These are phyloP conservation scores for Lineus longissimus DNA, from an alignment of 1,140 invertebrate genomes.

Conservation along the genomic window DNA sequence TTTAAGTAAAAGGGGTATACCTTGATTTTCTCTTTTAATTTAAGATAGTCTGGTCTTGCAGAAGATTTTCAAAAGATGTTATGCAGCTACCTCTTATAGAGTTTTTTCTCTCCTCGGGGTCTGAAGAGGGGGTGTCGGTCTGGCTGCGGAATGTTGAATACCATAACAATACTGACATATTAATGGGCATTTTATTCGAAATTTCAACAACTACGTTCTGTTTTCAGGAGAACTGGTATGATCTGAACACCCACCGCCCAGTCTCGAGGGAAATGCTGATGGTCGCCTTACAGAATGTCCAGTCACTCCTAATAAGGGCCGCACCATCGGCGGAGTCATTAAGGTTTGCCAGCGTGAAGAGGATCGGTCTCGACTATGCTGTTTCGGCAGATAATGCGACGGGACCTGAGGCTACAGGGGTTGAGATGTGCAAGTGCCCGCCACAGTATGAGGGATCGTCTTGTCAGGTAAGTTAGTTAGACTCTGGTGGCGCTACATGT, in stretches of 20 bases:
- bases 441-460: constrained; percentile 79
- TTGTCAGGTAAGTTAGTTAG: constrained; percentile 65
- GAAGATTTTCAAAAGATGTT: no score
- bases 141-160: background rate
- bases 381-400: constrained; percentile 54
- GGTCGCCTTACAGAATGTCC: constrained; percentile 82
- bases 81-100: background rate
- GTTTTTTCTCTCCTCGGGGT: no score
- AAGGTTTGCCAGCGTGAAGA: no score
- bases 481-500: no score
- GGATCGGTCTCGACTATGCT: constrained; percentile 77
- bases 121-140: background rate
- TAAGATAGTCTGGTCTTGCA: no score
- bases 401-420: constrained; percentile 66
- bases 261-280: constrained; percentile 77
- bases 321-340: constrained; percentile 49
- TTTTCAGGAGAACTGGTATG: background rate
- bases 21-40: no score
- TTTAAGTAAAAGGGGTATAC: no score
- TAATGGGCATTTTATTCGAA: background rate
- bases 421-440: constrained; percentile 89
- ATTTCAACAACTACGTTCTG: no score
- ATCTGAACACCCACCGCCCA: constrained; percentile 28
- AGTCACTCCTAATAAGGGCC: constrained; percentile 73
- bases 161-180: no score